Evolutionary conservation across 2,113 vertebrate species (phyloP).

Genomic region (Elaphurus davidianus): DNA sequence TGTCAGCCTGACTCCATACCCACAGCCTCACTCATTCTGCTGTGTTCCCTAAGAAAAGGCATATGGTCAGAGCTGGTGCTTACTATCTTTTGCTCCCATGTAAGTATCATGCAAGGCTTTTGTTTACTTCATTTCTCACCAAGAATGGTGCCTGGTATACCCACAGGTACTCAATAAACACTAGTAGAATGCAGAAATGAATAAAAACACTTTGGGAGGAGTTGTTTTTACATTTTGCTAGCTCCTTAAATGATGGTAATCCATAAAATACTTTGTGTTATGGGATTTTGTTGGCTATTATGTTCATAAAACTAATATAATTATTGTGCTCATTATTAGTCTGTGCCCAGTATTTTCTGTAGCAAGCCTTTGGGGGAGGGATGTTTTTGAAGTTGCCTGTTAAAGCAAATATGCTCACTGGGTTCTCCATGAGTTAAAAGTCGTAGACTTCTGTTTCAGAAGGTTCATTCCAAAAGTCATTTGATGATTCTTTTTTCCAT

Average conservation of each 20-base stretch:
- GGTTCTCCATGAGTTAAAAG: background rate
- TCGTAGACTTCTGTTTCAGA: background rate
- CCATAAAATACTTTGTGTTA: background rate
- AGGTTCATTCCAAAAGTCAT: slow-evolving; percentile 53
- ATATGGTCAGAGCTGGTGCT: background rate
- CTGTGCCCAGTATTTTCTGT: background rate
- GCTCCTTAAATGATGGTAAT: background rate
- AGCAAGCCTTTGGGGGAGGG: background rate
- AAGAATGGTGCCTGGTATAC: background rate
- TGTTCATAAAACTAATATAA: background rate
- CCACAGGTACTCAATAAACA: background rate
- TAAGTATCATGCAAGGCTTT: background rate
- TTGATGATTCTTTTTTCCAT: background rate
- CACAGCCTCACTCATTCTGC: background rate
- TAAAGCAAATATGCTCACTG: background rate
- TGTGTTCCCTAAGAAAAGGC: background rate
- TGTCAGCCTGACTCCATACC: background rate
- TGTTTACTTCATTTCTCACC: background rate
- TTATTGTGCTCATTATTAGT: background rate
- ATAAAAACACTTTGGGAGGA: background rate
- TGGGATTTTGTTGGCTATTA: background rate
- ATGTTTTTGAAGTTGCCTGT: background rate
- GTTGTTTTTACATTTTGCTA: background rate
- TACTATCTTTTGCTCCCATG: accelerated
- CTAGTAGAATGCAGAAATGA: background rate